Conservation (phyloP, 2,888 invertebrate species). For the Synergus itoensis region DNA sequence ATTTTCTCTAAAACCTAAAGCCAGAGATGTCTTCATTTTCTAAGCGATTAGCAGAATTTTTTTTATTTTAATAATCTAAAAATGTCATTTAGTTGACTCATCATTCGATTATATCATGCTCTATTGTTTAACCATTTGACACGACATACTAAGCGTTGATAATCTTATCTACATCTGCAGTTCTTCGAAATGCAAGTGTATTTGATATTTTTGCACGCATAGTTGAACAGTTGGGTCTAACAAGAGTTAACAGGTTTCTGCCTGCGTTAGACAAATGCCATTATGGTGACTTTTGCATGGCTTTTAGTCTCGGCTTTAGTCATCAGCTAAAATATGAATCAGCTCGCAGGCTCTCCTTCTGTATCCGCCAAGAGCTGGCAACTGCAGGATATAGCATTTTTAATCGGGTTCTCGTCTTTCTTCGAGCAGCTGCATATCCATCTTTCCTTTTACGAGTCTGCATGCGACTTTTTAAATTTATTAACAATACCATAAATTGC, state of each 20-base stretch:
- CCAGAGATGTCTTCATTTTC: too few relatives aligned
- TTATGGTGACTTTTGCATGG: slow-evolving; percentile 24
- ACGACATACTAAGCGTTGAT: background rate
- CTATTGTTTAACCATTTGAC: background rate
- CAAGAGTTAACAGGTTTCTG: background rate
- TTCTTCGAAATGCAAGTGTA: slow-evolving; percentile 13
- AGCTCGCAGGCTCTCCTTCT: slow-evolving; percentile 13
- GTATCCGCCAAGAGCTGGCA: slow-evolving; percentile 39
- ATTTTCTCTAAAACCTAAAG: too few relatives aligned
- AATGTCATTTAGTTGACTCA: background rate
- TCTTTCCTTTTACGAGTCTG: background rate
- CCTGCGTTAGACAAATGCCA: slow-evolving; percentile 28
- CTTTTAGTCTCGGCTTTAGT: background rate
- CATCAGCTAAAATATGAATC: slow-evolving; percentile 38
- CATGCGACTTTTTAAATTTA: slow-evolving; percentile 12
- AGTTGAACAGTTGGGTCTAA: background rate
- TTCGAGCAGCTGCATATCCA: slow-evolving; percentile 24
- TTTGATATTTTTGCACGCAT: slow-evolving; percentile 6
- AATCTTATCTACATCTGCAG: background rate
- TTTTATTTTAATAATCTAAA: too few relatives aligned
- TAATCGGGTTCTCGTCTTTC: slow-evolving; percentile 39
- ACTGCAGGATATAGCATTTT: slow-evolving; percentile 41
- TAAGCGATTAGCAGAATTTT: too few relatives aligned
- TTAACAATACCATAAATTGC: background rate
- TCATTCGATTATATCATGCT: background rate